Conservation (phyloP, 1,140 invertebrate species). For the Drosophila insularis region DNA sequence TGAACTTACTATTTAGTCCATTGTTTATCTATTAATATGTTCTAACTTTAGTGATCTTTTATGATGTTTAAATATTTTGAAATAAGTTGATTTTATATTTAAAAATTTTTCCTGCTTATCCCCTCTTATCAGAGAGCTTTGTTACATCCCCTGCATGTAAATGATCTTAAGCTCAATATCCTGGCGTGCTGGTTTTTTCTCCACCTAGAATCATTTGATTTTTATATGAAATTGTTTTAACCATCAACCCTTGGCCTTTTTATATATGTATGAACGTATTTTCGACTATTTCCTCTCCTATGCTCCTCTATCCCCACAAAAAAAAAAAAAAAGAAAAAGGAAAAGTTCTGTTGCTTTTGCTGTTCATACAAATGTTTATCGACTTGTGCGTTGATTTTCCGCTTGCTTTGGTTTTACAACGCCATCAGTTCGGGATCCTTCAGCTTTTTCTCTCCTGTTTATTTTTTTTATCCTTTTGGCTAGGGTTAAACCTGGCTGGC, state of each 20-base stretch:
- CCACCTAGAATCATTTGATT: slow-evolving; percentile 56
- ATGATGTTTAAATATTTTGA: background rate
- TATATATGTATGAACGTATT: too few species aligned
- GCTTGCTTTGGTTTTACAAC: slow-evolving; percentile 72
- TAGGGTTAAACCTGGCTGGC: slow-evolving; percentile 61
- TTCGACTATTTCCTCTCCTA: slow-evolving; percentile 12
- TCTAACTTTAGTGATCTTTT: background rate
- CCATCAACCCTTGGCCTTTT: slow-evolving; percentile 18
- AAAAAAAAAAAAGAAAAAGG: slow-evolving; percentile 45
- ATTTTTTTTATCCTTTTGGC: slow-evolving; percentile 17
- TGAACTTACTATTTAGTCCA: too few species aligned
- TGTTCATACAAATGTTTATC: slow-evolving; percentile 71
- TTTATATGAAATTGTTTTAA: slow-evolving; percentile 64
- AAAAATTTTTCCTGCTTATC: background rate
- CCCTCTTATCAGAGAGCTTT: background rate
- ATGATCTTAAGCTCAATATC: background rate
- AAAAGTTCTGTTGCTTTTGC: slow-evolving; percentile 45
- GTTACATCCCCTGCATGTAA: background rate
- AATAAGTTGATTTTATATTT: background rate
- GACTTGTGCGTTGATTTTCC: slow-evolving; percentile 75
- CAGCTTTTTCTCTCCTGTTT: slow-evolving; percentile 5
- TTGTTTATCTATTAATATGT: background rate
- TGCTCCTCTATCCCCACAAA: background rate
- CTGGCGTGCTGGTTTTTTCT: slow-evolving; percentile 1
- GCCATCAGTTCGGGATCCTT: slow-evolving; percentile 16